These are phyloP conservation scores for Osmoderma eremita DNA, from an alignment of 2,888 invertebrate genomes.

Conservation along the genomic window DNA sequence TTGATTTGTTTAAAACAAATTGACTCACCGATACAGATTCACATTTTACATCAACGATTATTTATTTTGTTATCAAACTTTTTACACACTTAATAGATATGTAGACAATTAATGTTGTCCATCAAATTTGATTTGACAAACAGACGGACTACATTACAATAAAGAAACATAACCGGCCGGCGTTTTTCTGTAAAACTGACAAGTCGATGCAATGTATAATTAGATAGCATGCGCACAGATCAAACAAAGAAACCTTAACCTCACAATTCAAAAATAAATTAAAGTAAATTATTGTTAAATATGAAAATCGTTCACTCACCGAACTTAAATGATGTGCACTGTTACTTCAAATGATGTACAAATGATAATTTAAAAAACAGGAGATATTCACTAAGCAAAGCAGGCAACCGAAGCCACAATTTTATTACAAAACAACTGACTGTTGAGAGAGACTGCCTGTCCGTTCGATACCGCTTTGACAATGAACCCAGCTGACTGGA, in stretches of 20 bases:
- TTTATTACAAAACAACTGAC: conserved; percentile 36
- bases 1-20: neutral
- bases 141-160: conserved; percentile 39
- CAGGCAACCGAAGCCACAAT: conserved; percentile 28
- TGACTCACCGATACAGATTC: conserved; percentile 21
- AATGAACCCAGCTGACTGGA: conserved; percentile 61
- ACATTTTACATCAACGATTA: neutral
- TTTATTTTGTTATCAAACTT: neutral
- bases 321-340: conserved; percentile 13
- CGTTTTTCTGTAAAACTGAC: conserved; percentile 55
- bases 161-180: conserved; percentile 57
- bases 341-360: neutral
- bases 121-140: conserved; percentile 26
- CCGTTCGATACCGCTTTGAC: conserved; percentile 61
- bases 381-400: neutral
- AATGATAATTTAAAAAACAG: conserved; percentile 1
- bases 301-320: conserved; percentile 42
- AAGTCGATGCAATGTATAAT: conserved; percentile 57
- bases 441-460: conserved; percentile 52
- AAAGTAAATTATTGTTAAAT: neutral
- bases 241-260: conserved; percentile 57
- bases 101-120: conserved; percentile 4
- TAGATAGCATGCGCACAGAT: conserved; percentile 55
- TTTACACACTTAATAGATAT: neutral
- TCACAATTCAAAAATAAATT: conserved; percentile 51